Evolutionary conservation across 2,113 vertebrate species (phyloP), one percentile per base, ranked within the genome.

Genomic region (Oenanthe oenanthe): DNA sequence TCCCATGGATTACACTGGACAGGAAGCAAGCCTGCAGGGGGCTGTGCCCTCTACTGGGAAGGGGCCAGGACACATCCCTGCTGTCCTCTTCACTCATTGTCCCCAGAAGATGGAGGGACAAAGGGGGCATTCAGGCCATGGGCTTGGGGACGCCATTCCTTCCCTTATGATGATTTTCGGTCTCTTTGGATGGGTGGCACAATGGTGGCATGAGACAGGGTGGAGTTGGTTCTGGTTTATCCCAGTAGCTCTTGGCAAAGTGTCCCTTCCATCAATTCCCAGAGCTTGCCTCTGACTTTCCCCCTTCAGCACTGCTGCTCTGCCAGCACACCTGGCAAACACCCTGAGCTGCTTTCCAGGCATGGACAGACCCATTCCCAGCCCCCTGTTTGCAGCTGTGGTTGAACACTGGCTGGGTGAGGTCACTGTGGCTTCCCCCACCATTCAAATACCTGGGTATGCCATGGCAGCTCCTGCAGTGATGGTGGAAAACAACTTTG

Each of bases 111-210:
- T 25, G 32, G 34, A 57, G 3, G 8, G 40, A 31, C 25, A 48
- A 34, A 19, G 3, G 7, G 21, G 8, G 2, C 66, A 19, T n/a
- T 25, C 53, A 16, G 43, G 29, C 5, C 0, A 0, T n/a, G 65
- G 26, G 9, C 18, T 73, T 31, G 17, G 31, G 54, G 72, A 36
- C 28, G 19, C 24, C 13, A 1, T 53, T 71, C 29, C 26, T 68
- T 57, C 50, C 20, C 15, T 28, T 47, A 3, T 16, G n/a, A 17
- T 9, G 66, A 34, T 24, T 81, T 81, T 58, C 43, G 48, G 4
- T 50, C 24, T 50, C n/a, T 40, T 54, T 36, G 29, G 16, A 18
- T 17, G 34, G 31, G n/a, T 3, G 9, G 45, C 38, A 62, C 0
- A 3, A 47, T 43, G 25, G 6, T 3, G 2, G 38, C 29, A 21